Conservation (phyloP, 2,113 vertebrate species). For the Neodontobutis hainanensis region DNA sequence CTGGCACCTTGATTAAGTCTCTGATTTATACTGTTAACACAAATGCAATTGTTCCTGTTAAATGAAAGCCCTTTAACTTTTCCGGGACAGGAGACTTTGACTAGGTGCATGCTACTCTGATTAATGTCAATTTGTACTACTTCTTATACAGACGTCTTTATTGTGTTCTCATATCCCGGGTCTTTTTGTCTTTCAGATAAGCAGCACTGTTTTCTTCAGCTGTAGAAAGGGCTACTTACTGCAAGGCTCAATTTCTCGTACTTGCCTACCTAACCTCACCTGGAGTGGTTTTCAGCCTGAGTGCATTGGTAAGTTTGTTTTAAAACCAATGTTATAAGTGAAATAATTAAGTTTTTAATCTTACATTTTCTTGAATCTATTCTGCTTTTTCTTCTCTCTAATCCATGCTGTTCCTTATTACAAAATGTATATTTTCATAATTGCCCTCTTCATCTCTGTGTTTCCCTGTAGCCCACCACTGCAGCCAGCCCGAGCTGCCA, state of each 20-base stretch:
- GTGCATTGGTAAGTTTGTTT: constrained; percentile 84
- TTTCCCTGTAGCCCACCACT: constrained; percentile 86
- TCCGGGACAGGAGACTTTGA: no score
- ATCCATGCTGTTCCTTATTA: background rate
- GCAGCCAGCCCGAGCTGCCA: constrained; percentile 91
- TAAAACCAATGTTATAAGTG: background rate
- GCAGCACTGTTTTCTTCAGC: constrained; percentile 89
- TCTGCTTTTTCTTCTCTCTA: constrained; percentile 2
- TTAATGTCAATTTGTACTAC: background rate
- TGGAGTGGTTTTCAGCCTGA: constrained; percentile 95
- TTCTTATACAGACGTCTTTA: background rate
- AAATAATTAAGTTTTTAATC: background rate
- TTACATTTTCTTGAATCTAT: constrained; percentile 7
- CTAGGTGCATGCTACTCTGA: background rate
- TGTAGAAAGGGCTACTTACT: constrained; percentile 96
- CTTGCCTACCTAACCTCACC: constrained; percentile 95
- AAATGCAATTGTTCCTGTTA: no score
- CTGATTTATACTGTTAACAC: no score
- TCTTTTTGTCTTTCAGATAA: constrained; percentile 72
- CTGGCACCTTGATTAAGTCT: no score
- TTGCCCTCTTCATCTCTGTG: background rate
- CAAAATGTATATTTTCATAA: background rate
- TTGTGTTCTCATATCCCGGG: background rate
- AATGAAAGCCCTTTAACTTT: no score
- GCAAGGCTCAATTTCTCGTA: constrained; percentile 94